Evolutionary conservation across 2,888 invertebrate genomes (phyloP).

Genomic region (Emmelina monodactyla): DNA sequence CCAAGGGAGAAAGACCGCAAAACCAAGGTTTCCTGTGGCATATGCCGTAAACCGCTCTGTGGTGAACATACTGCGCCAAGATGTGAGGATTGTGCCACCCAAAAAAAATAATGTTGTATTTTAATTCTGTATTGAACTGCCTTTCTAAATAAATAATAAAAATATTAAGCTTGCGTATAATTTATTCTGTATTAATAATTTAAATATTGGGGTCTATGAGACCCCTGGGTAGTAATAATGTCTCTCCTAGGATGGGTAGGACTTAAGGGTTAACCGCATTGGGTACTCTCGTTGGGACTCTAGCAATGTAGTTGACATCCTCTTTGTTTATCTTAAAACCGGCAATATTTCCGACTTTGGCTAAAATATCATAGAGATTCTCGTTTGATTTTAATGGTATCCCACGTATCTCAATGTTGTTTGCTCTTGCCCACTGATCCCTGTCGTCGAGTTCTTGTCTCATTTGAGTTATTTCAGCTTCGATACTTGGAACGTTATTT

Average conservation of each 20-base stretch:
- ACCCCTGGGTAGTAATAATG: background rate
- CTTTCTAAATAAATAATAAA: slow-evolving; percentile 3
- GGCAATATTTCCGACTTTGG: too few species aligned
- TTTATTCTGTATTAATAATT: background rate
- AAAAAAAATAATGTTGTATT: slow-evolving; percentile 1
- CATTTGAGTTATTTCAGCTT: too few species aligned
- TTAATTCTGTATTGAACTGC: background rate
- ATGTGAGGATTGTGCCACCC: slow-evolving; percentile 2
- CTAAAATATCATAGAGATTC: too few species aligned
- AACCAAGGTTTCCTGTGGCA: slow-evolving; percentile 3
- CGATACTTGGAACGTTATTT: too few species aligned
- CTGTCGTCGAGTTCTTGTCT: too few species aligned
- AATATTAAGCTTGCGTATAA: slow-evolving; percentile 1
- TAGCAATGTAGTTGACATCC: too few species aligned
- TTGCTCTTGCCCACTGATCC: too few species aligned
- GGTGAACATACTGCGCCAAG: slow-evolving; percentile 3
- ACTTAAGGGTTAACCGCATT: background rate
- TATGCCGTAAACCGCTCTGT: slow-evolving; percentile 2
- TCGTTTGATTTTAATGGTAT: too few species aligned
- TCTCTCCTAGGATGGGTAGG: background rate
- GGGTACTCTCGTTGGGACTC: too few species aligned
- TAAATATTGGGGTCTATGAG: background rate
- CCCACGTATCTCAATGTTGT: too few species aligned
- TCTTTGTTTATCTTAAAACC: too few species aligned
- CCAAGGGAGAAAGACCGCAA: slow-evolving; percentile 2